Evolutionary conservation across 2,888 invertebrate genomes (phyloP).

Genomic region (Leucania comma): DNA sequence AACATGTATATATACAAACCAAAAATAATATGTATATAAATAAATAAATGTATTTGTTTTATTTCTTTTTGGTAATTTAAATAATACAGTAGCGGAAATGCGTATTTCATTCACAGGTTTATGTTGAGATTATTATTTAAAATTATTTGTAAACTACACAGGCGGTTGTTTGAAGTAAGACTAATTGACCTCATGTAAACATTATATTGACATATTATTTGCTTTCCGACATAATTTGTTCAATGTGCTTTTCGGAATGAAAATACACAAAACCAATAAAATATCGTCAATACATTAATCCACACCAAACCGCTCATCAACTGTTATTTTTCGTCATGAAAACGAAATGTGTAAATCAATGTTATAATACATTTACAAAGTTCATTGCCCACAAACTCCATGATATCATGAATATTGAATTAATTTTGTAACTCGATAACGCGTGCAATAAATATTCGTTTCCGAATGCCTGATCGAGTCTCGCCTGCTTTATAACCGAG

Average conservation of each 20-base stretch:
- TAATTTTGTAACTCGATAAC: constrained; percentile 62
- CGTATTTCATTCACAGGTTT: not conserved
- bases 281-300: constrained; percentile 11
- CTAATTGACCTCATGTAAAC: not conserved
- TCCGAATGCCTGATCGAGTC: constrained; percentile 44
- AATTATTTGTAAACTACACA: not conserved
- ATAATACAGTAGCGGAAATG: constrained; percentile 12
- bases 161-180: not conserved
- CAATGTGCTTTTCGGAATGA: not conserved
- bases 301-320: not conserved
- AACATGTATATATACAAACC: too few species aligned
- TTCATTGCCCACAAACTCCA: constrained; percentile 22
- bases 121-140: not conserved
- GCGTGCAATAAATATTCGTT: constrained; percentile 59
- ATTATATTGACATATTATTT: not conserved
- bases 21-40: too few species aligned
- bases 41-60: constrained; percentile 5
- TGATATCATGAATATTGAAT: constrained; percentile 56
- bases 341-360: constrained; percentile 17
- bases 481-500: constrained; percentile 47
- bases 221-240: not conserved
- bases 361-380: constrained; percentile 10
- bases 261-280: not conserved
- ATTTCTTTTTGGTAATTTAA: constrained; percentile 11
- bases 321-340: constrained; percentile 12